A percentile compares a stretch with the other conserved stretches of the same genome.
Evolutionary conservation across 2,113 vertebrate genomes (phyloP).

Genomic region (Amblyornis subalaris): DNA sequence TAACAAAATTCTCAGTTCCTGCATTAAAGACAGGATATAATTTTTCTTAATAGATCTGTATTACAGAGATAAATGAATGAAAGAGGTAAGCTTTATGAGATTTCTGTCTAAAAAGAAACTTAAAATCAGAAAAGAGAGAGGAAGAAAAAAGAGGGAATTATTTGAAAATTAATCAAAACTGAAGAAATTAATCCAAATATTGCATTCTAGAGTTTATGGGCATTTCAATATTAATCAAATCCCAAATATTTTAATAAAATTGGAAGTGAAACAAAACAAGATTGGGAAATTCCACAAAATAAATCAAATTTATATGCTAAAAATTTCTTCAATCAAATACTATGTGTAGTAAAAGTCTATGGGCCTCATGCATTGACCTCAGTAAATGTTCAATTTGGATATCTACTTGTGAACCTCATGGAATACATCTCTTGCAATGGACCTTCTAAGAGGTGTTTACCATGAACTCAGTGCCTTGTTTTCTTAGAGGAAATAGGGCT

Average conservation of each 20-base stretch:
- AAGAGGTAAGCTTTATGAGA: background rate
- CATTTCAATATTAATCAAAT: background rate
- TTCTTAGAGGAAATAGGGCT: background rate
- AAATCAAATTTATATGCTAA: background rate
- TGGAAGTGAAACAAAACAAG: background rate
- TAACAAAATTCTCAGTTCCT: background rate
- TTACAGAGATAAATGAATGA: background rate
- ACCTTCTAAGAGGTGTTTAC: background rate
- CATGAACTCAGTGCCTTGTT: background rate
- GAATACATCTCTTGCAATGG: background rate
- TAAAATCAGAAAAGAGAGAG: background rate
- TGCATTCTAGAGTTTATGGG: background rate
- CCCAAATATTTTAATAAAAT: background rate
- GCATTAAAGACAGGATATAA: background rate
- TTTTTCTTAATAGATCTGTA: background rate
- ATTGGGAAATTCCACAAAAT: background rate
- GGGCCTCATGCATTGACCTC: rapidly evolving
- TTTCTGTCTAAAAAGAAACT: background rate
- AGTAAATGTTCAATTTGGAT: background rate
- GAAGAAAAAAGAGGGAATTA: background rate
- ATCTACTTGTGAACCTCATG: background rate
- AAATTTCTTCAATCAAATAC: background rate
- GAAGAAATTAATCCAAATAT: background rate
- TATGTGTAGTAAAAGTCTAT: background rate
- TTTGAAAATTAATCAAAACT: background rate